These are phyloP conservation scores for Nomada flava DNA, from an alignment of 2,888 invertebrate genomes.

Conservation along the genomic window DNA sequence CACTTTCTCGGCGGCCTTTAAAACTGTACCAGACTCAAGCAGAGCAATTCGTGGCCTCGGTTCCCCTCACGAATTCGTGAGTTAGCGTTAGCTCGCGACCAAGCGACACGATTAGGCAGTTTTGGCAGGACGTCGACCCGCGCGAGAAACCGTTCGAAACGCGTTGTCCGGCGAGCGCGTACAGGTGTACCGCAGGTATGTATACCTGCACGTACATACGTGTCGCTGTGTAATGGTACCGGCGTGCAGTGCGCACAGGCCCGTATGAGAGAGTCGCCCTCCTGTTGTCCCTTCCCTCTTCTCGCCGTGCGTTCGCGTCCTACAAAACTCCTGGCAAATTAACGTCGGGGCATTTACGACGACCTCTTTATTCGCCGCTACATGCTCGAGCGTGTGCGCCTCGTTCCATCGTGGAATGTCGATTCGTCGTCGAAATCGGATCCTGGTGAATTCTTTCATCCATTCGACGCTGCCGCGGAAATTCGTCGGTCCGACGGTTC, in stretches of 20 bases:
- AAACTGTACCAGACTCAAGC: too few relatives aligned
- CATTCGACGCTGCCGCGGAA: too few relatives aligned
- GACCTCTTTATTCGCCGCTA: constrained; percentile 67
- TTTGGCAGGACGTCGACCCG: constrained; percentile 69
- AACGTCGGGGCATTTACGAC: constrained; percentile 67
- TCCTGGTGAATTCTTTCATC: too few relatives aligned
- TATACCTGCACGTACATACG: constrained; percentile 17
- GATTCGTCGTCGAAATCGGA: not conserved
- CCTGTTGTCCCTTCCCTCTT: constrained; percentile 46
- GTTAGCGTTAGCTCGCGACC: constrained; percentile 3
- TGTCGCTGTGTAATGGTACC: constrained; percentile 32
- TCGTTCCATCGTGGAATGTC: constrained; percentile 26
- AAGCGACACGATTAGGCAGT: constrained; percentile 61
- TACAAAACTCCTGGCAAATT: constrained; percentile 76
- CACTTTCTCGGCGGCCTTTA: not conserved
- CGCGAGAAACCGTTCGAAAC: constrained; percentile 68
- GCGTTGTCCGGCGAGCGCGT: constrained; percentile 44
- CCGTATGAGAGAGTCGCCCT: constrained; percentile 42
- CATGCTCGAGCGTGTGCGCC: constrained; percentile 25
- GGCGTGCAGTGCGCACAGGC: constrained; percentile 4
- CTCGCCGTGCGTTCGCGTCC: constrained; percentile 66
- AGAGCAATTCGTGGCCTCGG: too few relatives aligned
- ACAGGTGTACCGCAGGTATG: constrained; percentile 45
- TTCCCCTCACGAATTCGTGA: constrained; percentile 12
- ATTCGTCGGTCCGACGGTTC: too few relatives aligned